These are phyloP conservation scores for Leptodirus hochenwartii DNA, from an alignment of 2,888 invertebrate species.

Conservation along the genomic window DNA sequence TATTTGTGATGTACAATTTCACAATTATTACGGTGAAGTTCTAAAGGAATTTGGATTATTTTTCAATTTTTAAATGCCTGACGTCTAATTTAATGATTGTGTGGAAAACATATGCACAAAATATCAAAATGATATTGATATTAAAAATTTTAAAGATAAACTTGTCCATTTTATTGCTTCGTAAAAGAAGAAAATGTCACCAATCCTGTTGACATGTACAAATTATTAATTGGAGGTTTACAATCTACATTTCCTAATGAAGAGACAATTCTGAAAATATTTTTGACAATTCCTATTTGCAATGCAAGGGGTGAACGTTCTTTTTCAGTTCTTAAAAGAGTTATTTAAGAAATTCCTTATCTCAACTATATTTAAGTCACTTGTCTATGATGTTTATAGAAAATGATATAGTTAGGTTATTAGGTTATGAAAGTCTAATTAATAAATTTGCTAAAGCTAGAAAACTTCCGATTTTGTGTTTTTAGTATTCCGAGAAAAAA, in stretches of 20 bases:
- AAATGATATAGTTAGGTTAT: background rate
- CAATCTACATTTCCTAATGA: constrained; percentile 7
- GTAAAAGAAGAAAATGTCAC: constrained; percentile 5
- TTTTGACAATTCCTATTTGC: constrained; percentile 7
- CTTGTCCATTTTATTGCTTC: constrained; percentile 1
- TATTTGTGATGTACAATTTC: too few relatives aligned
- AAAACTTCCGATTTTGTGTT: too few relatives aligned
- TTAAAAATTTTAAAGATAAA: constrained; percentile 1
- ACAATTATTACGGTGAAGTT: too few relatives aligned
- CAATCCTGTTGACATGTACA: constrained; percentile 8
- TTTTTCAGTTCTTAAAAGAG: constrained; percentile 3
- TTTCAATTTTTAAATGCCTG: too few relatives aligned
- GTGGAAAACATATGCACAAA: too few relatives aligned
- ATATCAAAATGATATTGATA: background rate
- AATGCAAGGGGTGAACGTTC: constrained; percentile 7
- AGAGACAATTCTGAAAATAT: constrained; percentile 7
- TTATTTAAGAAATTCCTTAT: background rate
- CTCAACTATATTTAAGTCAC: constrained; percentile 4
- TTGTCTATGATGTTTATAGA: constrained; percentile 8
- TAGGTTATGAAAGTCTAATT: background rate
- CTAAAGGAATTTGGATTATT: too few relatives aligned
- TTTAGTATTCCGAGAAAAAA: too few relatives aligned
- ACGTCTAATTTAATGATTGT: too few relatives aligned
- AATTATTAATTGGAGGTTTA: constrained; percentile 7
- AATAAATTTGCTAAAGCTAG: constrained; percentile 2